Base-by-base conservation (phyloP, 37 sponge, comb jelly and placozoan species). In the Eunapius fragilis region DNA sequence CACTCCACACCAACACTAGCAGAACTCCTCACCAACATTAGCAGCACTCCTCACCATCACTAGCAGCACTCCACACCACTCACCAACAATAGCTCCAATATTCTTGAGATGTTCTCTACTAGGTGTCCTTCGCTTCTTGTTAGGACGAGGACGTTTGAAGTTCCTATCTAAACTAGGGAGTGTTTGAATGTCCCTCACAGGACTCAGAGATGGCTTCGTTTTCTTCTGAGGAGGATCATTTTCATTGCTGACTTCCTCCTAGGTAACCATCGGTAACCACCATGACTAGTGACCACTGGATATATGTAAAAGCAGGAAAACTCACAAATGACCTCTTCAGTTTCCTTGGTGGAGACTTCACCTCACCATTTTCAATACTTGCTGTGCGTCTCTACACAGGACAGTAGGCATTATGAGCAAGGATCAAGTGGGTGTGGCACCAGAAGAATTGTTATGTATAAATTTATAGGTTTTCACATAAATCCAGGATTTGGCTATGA, bases 141-240 rank as follows among this genome's bases (percentile, higher is more conserved):
- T 22, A 31, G 89, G 86, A 37, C 86, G 78, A n/a, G 93, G 93
- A 25, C 78, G 84, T 70, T 85, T 84, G 79, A 92, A 92, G 67
- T 76, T 25, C 41, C 69, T 47, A 17, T 92, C 90, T 30, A 92
- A 69, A 67, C 76, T 85, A 22, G 93, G 90, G 7, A 78, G 71
- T 48, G 36, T 85, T 67, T 86, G 2, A 24, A 91, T 37, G 22
- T 86, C 79, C 0, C 67, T 72, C 31, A 23, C 31, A 2, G 84
- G 75, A 31, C 74, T 80, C 47, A 81, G 69, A 3, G 87, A 81
- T 30, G 45, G 30, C 10, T 37, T 35, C 22, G 33, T 13, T 11
- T 37, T 76, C 76, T 76, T 76, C 6, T 11, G 32, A 4, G 76
- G 37, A 19, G 32, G 76, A 14, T 10, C 30, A 4, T 35, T 35